Evolutionary conservation across 1,140 invertebrate species (phyloP), one percentile per base, ranked within the genome.

Genomic region (Drosophila pectinifera): DNA sequence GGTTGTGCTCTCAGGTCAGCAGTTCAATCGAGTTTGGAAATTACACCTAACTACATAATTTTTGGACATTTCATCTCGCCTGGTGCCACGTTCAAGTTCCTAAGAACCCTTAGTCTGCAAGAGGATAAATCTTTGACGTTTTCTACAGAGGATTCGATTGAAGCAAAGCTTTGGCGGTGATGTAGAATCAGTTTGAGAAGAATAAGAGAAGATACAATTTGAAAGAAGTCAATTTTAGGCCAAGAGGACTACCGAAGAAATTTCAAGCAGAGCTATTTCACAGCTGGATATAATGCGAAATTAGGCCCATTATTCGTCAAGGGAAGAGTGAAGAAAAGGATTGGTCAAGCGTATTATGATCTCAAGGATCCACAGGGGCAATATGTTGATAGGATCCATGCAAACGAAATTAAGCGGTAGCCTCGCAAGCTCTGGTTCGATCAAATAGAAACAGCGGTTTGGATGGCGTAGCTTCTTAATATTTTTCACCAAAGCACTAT

Each of bases 241-340:
- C 67, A 62, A 24, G 67, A 62, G 43, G 49, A 62, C 4, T 62
- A 31, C 20, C 14, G 48, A 1, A 61, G 39, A 38, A 48, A 51
- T 24, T 46, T 51, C n/a, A 26, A 55, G 43, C 34, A 49, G 45
- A 22, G 22, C 22, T 34, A 63, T 34, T 70, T 70, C 26, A 11
- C 13, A 38, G 42, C 58, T 22, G 51, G 57, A 7, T 61, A 61
- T 8, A 70, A 62, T 36, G 38, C 67, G 13, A 61, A 70, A 41
- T 38, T 70, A 11, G 34, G 49, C 26, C 67, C 56, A 7, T 4
- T 48, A 6, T 54, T 54, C 45, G 10, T 62, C 4, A 62, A 70
- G 36, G 48, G 45, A 22, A 53, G 57, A 26, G 26, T 62, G 11
- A 18, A 26, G 11, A 53, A 61, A 26, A 69, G 43, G 48, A 31